Conservation (phyloP, 2,888 invertebrate species). For the Trichogramma evanescens region DNA sequence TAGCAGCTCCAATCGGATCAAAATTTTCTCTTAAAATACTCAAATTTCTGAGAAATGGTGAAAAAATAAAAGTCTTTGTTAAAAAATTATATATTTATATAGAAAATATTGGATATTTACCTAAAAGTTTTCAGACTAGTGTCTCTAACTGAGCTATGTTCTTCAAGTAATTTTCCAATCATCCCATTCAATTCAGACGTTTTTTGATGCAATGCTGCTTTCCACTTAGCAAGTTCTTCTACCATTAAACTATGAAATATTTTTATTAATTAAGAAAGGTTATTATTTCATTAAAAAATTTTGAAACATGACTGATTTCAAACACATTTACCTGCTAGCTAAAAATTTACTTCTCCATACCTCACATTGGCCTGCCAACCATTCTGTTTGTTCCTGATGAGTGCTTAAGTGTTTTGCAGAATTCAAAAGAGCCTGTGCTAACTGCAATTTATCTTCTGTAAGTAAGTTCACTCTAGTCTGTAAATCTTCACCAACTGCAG, state of each 20-base stretch:
- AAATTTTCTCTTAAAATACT: conserved; percentile 50
- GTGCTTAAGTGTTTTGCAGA: conserved; percentile 80
- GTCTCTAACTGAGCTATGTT: conserved; percentile 59
- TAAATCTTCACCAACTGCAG: conserved; percentile 91
- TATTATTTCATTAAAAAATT: neutral
- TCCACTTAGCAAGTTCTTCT: conserved; percentile 84
- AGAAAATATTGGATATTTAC: conserved; percentile 37
- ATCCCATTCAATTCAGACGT: conserved; percentile 64
- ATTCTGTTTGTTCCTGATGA: conserved; percentile 89
- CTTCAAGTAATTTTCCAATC: conserved; percentile 63
- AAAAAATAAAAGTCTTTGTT: neutral
- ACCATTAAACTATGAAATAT: conserved; percentile 69
- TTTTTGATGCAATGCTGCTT: conserved; percentile 68
- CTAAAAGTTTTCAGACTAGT: conserved; percentile 59
- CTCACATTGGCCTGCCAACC: conserved; percentile 88
- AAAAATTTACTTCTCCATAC: conserved; percentile 95
- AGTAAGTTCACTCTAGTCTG: conserved; percentile 82
- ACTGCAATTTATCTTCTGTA: conserved; percentile 84
- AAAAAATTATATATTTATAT: neutral
- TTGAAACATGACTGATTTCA: neutral
- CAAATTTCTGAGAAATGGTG: conserved; percentile 40
- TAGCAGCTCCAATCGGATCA: conserved; percentile 52
- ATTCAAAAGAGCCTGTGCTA: conserved; percentile 76
- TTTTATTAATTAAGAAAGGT: neutral
- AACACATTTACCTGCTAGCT: conserved; percentile 68